Evolutionary conservation across 2,113 vertebrate genomes (phyloP).

Genomic region (Varanus komodoensis): DNA sequence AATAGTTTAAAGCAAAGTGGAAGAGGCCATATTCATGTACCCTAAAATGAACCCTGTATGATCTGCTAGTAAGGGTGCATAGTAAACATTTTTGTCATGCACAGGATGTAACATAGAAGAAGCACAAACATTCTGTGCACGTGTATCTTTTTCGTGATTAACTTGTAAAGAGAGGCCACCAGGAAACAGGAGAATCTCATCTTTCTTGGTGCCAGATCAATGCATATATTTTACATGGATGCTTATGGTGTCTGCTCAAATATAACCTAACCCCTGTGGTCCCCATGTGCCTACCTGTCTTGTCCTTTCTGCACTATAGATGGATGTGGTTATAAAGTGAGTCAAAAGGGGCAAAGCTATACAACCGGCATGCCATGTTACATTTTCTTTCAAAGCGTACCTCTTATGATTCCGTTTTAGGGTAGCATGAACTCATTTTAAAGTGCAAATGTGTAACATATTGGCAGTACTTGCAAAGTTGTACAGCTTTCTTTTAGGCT

Average conservation of each 20-base stretch:
- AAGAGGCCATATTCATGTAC: neutral
- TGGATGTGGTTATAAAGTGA: neutral
- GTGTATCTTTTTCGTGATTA: neutral
- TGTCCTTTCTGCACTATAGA: neutral
- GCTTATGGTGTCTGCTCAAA: neutral
- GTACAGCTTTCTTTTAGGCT: constrained; percentile 38
- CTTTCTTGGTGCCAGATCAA: neutral
- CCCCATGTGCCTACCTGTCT: neutral
- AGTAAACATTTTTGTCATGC: neutral
- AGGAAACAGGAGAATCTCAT: neutral
- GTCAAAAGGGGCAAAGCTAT: neutral
- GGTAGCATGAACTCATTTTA: no score
- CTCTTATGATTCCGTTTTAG: neutral
- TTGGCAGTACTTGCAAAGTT: neutral
- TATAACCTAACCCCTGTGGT: neutral
- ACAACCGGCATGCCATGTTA: no score
- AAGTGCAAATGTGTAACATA: neutral
- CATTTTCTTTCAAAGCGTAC: neutral
- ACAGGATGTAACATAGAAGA: neutral
- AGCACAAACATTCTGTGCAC: neutral
- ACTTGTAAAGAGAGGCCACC: neutral
- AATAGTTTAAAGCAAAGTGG: neutral
- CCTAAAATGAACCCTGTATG: neutral
- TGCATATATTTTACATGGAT: neutral
- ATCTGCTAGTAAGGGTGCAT: neutral